These are phyloP conservation scores for Drosophila serrata DNA, from an alignment of 1,140 invertebrate species.

Conservation along the genomic window DNA sequence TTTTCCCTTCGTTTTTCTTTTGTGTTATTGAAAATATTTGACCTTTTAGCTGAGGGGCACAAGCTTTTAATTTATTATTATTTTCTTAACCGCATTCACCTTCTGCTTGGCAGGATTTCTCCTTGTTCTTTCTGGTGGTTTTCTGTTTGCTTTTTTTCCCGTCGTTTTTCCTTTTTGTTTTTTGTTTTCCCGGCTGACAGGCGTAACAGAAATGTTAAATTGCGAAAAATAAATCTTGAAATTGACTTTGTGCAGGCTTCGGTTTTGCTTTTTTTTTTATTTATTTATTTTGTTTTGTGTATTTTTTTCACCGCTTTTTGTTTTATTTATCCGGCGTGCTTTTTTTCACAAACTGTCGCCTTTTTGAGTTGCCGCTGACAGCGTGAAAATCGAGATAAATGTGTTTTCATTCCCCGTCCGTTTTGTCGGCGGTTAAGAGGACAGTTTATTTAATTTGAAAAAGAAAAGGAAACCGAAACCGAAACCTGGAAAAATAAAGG, in stretches of 20 bases:
- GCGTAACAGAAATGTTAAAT: conserved; percentile 75
- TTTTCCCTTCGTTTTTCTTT: neutral
- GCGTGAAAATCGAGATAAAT: conserved; percentile 83
- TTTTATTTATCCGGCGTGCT: conserved; percentile 39
- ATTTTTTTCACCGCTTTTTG: conserved; percentile 18
- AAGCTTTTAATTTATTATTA: conserved; percentile 63
- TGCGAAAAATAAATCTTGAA: conserved; percentile 78
- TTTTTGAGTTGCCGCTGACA: conserved; percentile 80
- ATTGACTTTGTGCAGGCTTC: conserved; percentile 68
- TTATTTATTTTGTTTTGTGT: conserved; percentile 4
- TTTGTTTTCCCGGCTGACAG: conserved; percentile 45
- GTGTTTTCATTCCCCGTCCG: conserved; percentile 57
- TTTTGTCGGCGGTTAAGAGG: conserved; percentile 49
- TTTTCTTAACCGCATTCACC: conserved; percentile 60
- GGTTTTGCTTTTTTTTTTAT: conserved; percentile 21
- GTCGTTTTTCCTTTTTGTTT: conserved; percentile 19
- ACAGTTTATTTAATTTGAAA: conserved; percentile 73
- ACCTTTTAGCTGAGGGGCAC: conserved; percentile 40
- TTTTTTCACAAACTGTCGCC: conserved; percentile 79
- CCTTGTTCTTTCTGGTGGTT: conserved; percentile 11
- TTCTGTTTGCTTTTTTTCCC: conserved; percentile 23
- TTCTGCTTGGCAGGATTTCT: conserved; percentile 23
- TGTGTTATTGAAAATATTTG: conserved; percentile 61
- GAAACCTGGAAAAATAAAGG: conserved; percentile 22
- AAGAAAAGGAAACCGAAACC: conserved; percentile 33